Evolutionary conservation across 2,113 vertebrate genomes (phyloP).

Genomic region (Eublepharis macularius): DNA sequence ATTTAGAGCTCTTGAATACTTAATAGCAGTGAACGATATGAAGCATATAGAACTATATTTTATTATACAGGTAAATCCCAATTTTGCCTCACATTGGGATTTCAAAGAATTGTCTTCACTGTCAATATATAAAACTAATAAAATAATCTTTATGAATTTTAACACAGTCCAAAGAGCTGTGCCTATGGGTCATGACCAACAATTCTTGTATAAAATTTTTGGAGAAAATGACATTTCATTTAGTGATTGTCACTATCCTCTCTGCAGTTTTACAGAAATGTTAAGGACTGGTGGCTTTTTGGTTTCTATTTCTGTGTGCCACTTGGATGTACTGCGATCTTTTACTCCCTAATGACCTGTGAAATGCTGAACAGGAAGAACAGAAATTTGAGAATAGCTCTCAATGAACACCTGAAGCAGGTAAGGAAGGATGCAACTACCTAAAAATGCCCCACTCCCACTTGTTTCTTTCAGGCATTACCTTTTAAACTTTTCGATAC

Average conservation of each 20-base stretch:
- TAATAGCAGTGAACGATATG: background rate
- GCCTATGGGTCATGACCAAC: background rate
- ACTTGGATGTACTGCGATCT: conserved; percentile 87
- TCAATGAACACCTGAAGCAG: conserved; percentile 98
- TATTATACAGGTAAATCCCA: background rate
- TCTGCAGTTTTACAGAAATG: conserved; percentile 83
- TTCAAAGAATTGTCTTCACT: background rate
- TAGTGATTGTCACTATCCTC: background rate
- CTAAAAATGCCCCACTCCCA: background rate
- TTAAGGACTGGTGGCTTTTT: conserved; percentile 97
- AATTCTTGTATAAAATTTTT: background rate
- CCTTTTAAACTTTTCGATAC: conserved; percentile 20
- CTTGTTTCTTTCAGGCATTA: background rate
- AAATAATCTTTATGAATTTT: background rate
- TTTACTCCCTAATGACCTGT: conserved; percentile 95
- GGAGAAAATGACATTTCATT: background rate
- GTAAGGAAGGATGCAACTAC: conserved; percentile 61
- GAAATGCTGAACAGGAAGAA: conserved; percentile 97
- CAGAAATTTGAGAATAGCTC: conserved; percentile 91
- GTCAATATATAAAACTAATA: background rate
- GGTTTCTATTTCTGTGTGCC: conserved; percentile 97
- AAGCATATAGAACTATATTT: background rate
- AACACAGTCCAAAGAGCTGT: background rate
- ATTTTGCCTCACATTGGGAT: background rate
- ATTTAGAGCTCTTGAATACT: background rate